These are phyloP conservation scores for Schizopygopsis malacanthus DNA, from an alignment of 2,797 vertebrate genomes.

Conservation along the genomic window DNA sequence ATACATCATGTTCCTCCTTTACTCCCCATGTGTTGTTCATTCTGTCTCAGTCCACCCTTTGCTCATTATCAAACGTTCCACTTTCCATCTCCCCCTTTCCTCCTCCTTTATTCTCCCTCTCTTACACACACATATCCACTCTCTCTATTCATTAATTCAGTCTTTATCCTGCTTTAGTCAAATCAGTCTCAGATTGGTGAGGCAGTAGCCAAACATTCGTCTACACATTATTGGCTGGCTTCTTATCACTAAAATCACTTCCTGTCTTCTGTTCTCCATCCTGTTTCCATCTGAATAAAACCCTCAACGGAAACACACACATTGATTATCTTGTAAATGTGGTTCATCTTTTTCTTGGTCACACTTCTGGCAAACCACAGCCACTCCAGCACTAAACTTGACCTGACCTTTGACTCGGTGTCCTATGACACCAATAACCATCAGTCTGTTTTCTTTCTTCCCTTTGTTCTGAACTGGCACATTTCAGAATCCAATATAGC, in stretches of 20 bases:
- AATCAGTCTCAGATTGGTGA: constrained; percentile 43
- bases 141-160: background rate
- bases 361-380: constrained; percentile 26
- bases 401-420: constrained; percentile 49
- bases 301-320: constrained; percentile 25
- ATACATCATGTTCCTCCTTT: constrained; percentile 15
- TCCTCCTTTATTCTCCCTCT: background rate
- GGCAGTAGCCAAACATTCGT: constrained; percentile 40
- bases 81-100: constrained; percentile 10
- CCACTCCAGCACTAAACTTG: constrained; percentile 41
- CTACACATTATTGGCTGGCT: background rate
- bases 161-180: constrained; percentile 44
- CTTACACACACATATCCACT: background rate
- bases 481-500: constrained; percentile 13
- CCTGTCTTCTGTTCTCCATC: constrained; percentile 49
- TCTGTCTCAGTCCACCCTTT: constrained; percentile 29
- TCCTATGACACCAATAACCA: constrained; percentile 51
- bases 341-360: constrained; percentile 33
- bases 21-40: constrained; percentile 25
- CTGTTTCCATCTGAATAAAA: constrained; percentile 39
- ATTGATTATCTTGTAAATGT: constrained; percentile 34
- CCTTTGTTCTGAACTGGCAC: constrained; percentile 3
- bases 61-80: constrained; percentile 40
- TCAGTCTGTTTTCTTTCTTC: constrained; percentile 21
- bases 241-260: constrained; percentile 56